Conservation (phyloP, 2,888 invertebrate species). For the Papilio gigon region DNA sequence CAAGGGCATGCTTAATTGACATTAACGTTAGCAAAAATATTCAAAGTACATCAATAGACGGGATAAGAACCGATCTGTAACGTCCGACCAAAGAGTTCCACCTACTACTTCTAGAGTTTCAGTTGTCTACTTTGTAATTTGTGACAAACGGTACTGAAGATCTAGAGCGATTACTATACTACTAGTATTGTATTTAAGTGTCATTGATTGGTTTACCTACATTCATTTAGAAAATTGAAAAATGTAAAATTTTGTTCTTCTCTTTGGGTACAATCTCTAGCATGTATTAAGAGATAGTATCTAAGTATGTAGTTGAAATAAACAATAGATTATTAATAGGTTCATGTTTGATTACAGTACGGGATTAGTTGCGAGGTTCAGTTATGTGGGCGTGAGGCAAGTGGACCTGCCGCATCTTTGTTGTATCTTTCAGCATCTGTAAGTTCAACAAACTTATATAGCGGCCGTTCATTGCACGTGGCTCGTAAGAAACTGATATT, state of each 20-base stretch:
- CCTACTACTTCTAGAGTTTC: no score
- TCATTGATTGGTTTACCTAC: no score
- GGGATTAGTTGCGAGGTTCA: slow-evolving; percentile 42
- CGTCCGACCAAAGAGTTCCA: no score
- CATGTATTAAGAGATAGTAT: background rate
- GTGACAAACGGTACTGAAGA: no score
- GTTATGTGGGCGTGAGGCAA: slow-evolving; percentile 52
- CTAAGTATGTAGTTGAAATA: background rate
- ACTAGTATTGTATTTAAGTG: no score
- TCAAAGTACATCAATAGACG: no score
- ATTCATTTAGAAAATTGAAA: background rate
- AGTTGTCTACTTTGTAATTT: no score
- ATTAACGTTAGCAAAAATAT: no score
- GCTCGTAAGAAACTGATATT: slow-evolving; percentile 44
- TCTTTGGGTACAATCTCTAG: background rate
- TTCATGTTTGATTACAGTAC: slow-evolving; percentile 24
- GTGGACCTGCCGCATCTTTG: slow-evolving; percentile 71
- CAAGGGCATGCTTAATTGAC: background rate
- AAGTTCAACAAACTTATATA: slow-evolving; percentile 68
- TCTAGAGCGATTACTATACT: no score
- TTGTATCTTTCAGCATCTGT: slow-evolving; percentile 73
- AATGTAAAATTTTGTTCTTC: slow-evolving; percentile 40
- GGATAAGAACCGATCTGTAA: no score
- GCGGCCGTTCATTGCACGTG: slow-evolving; percentile 44
- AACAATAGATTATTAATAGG: slow-evolving; percentile 12